Conservation (phyloP, 92 coral and sea anemone species). For the Phenganax subtilis region DNA sequence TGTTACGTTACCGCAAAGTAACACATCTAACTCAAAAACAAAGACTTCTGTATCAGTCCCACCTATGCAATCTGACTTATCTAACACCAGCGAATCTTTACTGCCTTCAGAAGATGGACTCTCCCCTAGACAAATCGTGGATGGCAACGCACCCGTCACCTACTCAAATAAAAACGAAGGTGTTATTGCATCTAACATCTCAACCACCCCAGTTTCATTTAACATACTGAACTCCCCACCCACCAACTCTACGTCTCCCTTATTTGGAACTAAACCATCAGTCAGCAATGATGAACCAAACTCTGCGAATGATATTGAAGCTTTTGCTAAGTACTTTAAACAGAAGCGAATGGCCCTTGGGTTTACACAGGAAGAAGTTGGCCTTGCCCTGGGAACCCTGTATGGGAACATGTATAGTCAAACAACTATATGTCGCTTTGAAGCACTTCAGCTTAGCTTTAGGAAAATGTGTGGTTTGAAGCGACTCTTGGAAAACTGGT, state of each 20-base stretch:
- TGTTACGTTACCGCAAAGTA: neutral
- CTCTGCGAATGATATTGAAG: conserved; percentile 48
- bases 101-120: neutral
- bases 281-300: neutral
- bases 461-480: conserved; percentile 75
- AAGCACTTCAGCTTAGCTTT: conserved; percentile 70
- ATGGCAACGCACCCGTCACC: neutral
- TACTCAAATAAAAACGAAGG: neutral
- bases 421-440: conserved; percentile 77
- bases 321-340: conserved; percentile 70
- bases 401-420: conserved; percentile 69
- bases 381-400: conserved; percentile 62
- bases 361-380: conserved; percentile 74
- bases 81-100: neutral
- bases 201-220: neutral
- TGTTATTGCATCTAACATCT: neutral
- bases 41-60: neutral
- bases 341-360: conserved; percentile 63
- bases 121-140: neutral
- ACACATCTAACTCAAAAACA: neutral
- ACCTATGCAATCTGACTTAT: neutral
- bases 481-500: conserved; percentile 63
- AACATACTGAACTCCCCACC: neutral
- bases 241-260: neutral
- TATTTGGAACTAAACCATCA: neutral